Evolutionary conservation across 2,888 invertebrate genomes (phyloP).

Genomic region (Poecilobothrus nobilitatus): DNA sequence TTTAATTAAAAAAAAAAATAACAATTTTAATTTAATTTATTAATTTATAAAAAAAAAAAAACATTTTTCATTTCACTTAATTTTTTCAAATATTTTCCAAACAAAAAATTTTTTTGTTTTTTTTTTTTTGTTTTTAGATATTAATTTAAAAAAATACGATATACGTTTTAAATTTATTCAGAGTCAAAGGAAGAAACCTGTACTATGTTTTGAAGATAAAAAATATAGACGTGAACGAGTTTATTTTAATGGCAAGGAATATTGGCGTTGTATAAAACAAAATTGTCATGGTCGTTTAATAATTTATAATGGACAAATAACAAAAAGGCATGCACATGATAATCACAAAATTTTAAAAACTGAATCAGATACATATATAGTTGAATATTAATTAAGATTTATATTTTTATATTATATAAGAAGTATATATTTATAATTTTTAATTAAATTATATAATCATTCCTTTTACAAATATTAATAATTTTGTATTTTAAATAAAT

Average conservation of each 20-base stretch:
- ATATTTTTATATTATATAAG: background rate
- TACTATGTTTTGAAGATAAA: conserved; percentile 23
- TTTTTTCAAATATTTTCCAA: background rate
- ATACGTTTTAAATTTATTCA: background rate
- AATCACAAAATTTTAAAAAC: background rate
- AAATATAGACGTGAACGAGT: conserved; percentile 25
- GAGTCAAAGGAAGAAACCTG: conserved; percentile 27
- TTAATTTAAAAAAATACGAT: background rate
- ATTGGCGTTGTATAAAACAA: conserved; percentile 27
- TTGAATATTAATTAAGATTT: background rate
- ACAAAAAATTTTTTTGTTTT: background rate
- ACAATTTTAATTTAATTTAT: too few species aligned
- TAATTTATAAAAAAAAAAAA: too few species aligned
- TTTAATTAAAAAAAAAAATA: too few species aligned
- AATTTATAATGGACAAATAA: conserved; percentile 25
- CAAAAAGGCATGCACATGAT: conserved; percentile 25
- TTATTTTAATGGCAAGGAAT: conserved; percentile 22
- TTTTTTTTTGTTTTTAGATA: background rate
- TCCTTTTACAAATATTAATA: too few species aligned
- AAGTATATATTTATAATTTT: background rate
- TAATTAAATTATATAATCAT: too few species aligned
- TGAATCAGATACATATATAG: too few species aligned
- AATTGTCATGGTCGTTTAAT: conserved; percentile 28
- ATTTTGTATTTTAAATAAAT: too few species aligned
- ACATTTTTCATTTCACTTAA: too few species aligned